Conservation (phyloP, 2,113 vertebrate species). For the Lontra canadensis region DNA sequence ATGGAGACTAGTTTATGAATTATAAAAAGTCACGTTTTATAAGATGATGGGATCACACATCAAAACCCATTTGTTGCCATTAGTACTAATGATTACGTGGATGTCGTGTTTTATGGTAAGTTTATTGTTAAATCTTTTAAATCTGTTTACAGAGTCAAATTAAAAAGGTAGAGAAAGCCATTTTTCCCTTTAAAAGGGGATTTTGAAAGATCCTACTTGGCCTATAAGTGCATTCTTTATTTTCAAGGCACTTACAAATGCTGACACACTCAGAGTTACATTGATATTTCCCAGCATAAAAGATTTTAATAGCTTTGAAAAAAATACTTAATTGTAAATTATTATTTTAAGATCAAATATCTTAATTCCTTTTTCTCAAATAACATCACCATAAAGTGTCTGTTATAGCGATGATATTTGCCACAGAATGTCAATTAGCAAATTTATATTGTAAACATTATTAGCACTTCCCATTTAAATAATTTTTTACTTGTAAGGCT, state of each 20-base stretch:
- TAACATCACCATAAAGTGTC: neutral
- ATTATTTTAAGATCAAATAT: slow-evolving; percentile 52
- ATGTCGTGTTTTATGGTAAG: neutral
- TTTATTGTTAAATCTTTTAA: slow-evolving; percentile 40
- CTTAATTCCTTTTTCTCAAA: neutral
- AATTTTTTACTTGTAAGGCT: slow-evolving; percentile 30
- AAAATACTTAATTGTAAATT: slow-evolving; percentile 41
- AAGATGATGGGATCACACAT: neutral
- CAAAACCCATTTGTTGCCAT: neutral
- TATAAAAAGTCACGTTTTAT: neutral
- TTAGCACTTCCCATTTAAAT: slow-evolving; percentile 45
- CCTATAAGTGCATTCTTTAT: neutral
- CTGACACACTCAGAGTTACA: neutral
- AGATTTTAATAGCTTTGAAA: slow-evolving; percentile 30
- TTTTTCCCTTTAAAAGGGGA: neutral
- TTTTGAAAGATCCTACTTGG: slow-evolving; percentile 36
- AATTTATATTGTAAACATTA: slow-evolving; percentile 47
- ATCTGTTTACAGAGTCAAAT: neutral
- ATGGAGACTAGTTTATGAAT: slow-evolving; percentile 1
- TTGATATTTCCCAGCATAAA: slow-evolving; percentile 16
- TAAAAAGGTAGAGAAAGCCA: neutral
- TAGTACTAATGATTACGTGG: neutral
- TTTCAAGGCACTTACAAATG: slow-evolving; percentile 43
- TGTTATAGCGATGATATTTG: slow-evolving; percentile 40
- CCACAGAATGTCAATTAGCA: slow-evolving; percentile 39